These are phyloP conservation scores for Sciurus vulgaris DNA, from an alignment of 2,797 vertebrate genomes.

Conservation along the genomic window DNA sequence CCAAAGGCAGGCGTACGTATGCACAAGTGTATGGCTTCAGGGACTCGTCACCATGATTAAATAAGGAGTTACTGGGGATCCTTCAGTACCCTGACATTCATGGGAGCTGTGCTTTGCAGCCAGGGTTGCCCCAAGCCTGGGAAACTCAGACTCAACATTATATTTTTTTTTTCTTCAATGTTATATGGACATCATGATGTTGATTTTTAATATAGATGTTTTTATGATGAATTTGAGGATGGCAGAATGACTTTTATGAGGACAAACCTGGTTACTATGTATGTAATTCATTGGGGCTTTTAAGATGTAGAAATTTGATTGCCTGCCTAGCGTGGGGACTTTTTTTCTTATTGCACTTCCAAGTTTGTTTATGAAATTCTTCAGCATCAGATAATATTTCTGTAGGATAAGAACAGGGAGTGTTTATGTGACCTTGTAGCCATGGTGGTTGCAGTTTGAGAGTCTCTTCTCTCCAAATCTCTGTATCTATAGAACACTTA, in stretches of 20 bases:
- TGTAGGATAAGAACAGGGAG: slow-evolving; percentile 37
- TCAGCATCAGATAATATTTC: slow-evolving; percentile 29
- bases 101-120: background rate
- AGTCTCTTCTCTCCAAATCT: slow-evolving; percentile 24
- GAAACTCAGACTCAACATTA: slow-evolving; percentile 32
- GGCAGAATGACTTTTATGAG: slow-evolving; percentile 75
- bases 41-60: background rate
- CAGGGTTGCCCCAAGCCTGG: background rate
- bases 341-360: slow-evolving; percentile 58
- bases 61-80: background rate
- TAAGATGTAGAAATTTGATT: slow-evolving; percentile 74
- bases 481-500: background rate
- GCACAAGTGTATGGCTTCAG: background rate
- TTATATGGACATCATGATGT: slow-evolving; percentile 61
- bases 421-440: slow-evolving; percentile 46
- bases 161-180: slow-evolving; percentile 6
- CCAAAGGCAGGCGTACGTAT: background rate
- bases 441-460: background rate
- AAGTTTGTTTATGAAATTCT: slow-evolving; percentile 77
- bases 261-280: slow-evolving; percentile 64
- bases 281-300: slow-evolving; percentile 72
- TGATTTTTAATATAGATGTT: slow-evolving; percentile 84
- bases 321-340: slow-evolving; percentile 1
- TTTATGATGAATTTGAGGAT: slow-evolving; percentile 60
- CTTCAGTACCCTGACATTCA: background rate